Conservation (phyloP, 1,140 invertebrate genomes). For the Macrobrachium rosenbergii region DNA sequence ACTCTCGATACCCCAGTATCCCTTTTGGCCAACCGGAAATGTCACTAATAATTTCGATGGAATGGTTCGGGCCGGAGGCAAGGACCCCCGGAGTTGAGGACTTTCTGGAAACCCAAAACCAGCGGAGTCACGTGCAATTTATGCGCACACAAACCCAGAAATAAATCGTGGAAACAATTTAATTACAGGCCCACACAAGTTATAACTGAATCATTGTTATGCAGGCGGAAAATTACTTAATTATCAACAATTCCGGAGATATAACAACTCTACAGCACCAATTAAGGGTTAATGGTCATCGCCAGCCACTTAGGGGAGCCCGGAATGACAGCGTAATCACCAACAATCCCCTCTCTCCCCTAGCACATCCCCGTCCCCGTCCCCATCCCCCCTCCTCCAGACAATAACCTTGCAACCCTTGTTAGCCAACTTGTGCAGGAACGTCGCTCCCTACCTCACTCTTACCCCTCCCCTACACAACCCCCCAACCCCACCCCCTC, state of each 20-base stretch:
- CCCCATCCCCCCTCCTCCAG: too few species aligned
- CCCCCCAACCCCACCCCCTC: too few species aligned
- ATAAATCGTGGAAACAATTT: background rate
- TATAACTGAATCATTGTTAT: slow-evolving; percentile 12
- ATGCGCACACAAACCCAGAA: background rate
- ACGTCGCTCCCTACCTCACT: too few species aligned
- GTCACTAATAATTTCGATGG: background rate
- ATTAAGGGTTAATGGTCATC: slow-evolving; percentile 10
- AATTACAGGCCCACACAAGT: slow-evolving; percentile 14
- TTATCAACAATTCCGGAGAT: slow-evolving; percentile 7
- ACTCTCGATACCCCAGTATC: background rate
- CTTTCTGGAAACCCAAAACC: too few species aligned
- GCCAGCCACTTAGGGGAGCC: too few species aligned
- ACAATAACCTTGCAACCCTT: too few species aligned
- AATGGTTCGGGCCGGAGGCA: background rate
- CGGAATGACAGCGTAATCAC: too few species aligned
- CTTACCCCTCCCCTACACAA: too few species aligned
- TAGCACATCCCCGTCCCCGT: too few species aligned
- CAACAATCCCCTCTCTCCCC: too few species aligned
- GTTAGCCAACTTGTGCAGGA: too few species aligned
- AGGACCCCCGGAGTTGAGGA: background rate
- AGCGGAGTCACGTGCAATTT: too few species aligned
- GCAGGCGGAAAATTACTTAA: slow-evolving; percentile 17
- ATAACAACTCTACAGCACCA: slow-evolving; percentile 16
- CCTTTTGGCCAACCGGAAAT: background rate